A percentile compares a stretch with the other conserved stretches of the same genome.
Conservation (phyloP, 2,797 vertebrate genomes). For the Argentina silus region DNA sequence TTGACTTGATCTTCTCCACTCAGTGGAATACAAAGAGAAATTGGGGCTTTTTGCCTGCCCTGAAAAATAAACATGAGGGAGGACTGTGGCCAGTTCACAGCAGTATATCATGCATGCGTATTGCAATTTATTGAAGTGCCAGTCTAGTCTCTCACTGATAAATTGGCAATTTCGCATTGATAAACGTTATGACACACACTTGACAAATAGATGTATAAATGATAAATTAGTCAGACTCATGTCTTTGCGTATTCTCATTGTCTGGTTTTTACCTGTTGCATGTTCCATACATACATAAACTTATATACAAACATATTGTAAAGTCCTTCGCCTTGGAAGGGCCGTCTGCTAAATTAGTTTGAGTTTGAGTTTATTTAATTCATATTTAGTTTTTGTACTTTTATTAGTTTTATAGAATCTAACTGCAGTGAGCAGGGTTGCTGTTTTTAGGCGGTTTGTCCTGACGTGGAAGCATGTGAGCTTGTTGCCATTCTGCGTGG, state of each 20-base stretch:
- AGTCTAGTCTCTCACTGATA: neutral
- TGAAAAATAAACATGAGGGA: too few species aligned
- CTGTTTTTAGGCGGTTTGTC: too few species aligned
- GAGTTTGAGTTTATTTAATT: too few species aligned
- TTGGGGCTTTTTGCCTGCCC: neutral
- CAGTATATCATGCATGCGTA: neutral
- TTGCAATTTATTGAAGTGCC: neutral
- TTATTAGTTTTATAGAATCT: too few species aligned
- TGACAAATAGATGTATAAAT: neutral
- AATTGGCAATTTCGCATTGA: neutral
- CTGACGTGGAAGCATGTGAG: too few species aligned
- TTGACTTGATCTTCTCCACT: neutral
- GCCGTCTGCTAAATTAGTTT: too few species aligned
- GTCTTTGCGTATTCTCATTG: neutral
- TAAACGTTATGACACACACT: neutral
- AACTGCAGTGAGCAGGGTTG: too few species aligned
- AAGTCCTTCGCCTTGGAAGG: too few species aligned
- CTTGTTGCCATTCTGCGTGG: too few species aligned
- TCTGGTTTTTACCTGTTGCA: neutral
- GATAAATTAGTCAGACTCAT: neutral
- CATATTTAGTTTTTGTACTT: too few species aligned
- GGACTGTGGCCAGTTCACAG: neutral
- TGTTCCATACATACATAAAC: too few species aligned
- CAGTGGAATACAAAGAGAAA: neutral
- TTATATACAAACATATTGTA: too few species aligned